Percentiles rank a stretch among this genome's conserved stretches.
These are phyloP conservation scores for Rhodophaea formosa DNA, from an alignment of 2,888 invertebrate genomes.

Conservation along the genomic window DNA sequence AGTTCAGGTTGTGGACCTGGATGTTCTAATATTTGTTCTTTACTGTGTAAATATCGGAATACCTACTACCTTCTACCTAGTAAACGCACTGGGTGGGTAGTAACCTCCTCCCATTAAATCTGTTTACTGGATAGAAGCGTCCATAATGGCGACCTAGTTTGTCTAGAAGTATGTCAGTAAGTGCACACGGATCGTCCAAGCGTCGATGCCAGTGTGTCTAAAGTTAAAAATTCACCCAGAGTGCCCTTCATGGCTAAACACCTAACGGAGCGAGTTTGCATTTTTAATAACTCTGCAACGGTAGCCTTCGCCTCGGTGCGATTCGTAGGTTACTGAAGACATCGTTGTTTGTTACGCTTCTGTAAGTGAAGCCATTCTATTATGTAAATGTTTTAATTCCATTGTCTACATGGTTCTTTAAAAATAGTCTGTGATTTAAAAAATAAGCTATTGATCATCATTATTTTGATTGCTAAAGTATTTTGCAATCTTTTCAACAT, in stretches of 20 bases:
- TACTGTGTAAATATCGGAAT: too few relatives aligned
- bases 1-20: too few relatives aligned
- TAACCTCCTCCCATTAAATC: background rate
- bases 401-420: slow-evolving; percentile 21
- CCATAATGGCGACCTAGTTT: slow-evolving; percentile 7
- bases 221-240: slow-evolving; percentile 40
- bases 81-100: background rate
- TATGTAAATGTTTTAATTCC: slow-evolving; percentile 26
- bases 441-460: too few relatives aligned
- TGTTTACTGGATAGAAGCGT: background rate
- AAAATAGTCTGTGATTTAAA: background rate
- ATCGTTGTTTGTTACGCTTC: slow-evolving; percentile 35
- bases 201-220: slow-evolving; percentile 27
- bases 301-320: slow-evolving; percentile 46
- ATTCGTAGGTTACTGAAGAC: slow-evolving; percentile 45
- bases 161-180: slow-evolving; percentile 12
- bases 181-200: slow-evolving; percentile 8
- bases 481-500: background rate
- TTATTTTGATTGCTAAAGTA: too few relatives aligned
- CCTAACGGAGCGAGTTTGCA: slow-evolving; percentile 40
- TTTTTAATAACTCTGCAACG: slow-evolving; percentile 45
- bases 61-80: too few relatives aligned
- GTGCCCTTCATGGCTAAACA: slow-evolving; percentile 40
- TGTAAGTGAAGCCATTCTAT: slow-evolving; percentile 1
- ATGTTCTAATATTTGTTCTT: too few relatives aligned